Conservation (phyloP, 2,888 invertebrate genomes). For the Cantharis nigra region DNA sequence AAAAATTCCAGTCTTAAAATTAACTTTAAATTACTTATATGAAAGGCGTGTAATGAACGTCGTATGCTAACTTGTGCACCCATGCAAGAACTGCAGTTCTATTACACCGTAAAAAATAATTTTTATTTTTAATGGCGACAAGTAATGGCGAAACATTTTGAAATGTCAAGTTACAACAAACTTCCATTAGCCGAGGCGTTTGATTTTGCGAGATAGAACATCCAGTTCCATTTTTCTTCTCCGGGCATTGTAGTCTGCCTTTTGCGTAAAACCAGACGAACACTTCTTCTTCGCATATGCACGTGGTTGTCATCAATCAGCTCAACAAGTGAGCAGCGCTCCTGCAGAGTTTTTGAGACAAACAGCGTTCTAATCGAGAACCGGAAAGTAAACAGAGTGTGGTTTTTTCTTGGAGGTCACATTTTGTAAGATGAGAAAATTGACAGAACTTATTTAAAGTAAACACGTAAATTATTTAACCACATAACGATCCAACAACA, state of each 20-base stretch:
- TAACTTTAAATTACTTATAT: not conserved
- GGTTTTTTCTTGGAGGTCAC: slow-evolving; percentile 14
- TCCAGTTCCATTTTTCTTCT: not conserved
- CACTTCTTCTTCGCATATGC: slow-evolving; percentile 5
- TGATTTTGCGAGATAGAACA: not conserved
- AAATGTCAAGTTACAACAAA: slow-evolving; percentile 4
- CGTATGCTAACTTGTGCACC: not conserved
- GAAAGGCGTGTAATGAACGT: not conserved
- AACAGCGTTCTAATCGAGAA: slow-evolving; percentile 27
- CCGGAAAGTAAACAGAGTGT: not conserved
- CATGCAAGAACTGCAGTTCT: not conserved
- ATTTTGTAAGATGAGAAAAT: not conserved
- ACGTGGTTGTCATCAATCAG: slow-evolving; percentile 35
- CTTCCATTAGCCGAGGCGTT: slow-evolving; percentile 3
- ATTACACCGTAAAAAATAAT: not conserved
- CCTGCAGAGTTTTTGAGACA: slow-evolving; percentile 27
- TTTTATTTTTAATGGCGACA: not conserved
- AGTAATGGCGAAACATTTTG: not conserved
- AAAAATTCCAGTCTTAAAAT: not conserved
- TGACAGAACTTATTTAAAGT: not conserved
- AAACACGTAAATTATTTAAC: not conserved
- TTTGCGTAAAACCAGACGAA: not conserved
- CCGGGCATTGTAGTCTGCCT: not conserved
- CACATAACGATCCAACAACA: not conserved
- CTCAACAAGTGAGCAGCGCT: slow-evolving; percentile 27